These are phyloP conservation scores for Apocheima hispidaria DNA, from an alignment of 2,888 invertebrate species.

Conservation along the genomic window DNA sequence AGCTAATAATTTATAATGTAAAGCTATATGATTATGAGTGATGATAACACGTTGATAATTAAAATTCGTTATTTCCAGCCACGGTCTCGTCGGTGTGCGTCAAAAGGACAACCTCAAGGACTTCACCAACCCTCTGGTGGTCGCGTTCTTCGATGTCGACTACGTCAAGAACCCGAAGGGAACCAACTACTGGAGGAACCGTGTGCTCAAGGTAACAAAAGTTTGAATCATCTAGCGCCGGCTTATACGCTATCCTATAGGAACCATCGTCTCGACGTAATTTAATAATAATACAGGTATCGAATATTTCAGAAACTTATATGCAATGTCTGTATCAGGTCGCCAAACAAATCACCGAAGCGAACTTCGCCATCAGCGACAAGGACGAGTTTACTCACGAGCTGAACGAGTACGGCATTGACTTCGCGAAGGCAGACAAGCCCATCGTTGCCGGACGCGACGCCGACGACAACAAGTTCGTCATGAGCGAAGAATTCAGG, in stretches of 20 bases:
- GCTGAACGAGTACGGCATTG: slow-evolving; percentile 96
- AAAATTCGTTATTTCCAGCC: slow-evolving; percentile 82
- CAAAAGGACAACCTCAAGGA: slow-evolving; percentile 93
- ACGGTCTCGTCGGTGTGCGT: slow-evolving; percentile 97
- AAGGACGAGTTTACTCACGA: slow-evolving; percentile 98
- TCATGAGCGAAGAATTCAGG: slow-evolving; percentile 96
- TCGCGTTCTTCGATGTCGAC: slow-evolving; percentile 97
- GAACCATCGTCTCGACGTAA: background rate
- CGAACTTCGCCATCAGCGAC: slow-evolving; percentile 95
- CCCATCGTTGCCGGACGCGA: slow-evolving; percentile 95
- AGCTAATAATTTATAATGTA: no score
- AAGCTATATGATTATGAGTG: no score
- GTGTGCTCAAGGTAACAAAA: slow-evolving; percentile 91
- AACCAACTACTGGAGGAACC: slow-evolving; percentile 99
- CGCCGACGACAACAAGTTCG: slow-evolving; percentile 94
- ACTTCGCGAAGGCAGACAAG: slow-evolving; percentile 94
- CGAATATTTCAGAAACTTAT: background rate
- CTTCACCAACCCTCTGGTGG: slow-evolving; percentile 95
- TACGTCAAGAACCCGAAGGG: slow-evolving; percentile 98
- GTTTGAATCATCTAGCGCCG: background rate
- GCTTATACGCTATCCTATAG: background rate
- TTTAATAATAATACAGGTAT: no score
- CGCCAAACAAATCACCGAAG: slow-evolving; percentile 89
- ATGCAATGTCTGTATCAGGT: slow-evolving; percentile 74
- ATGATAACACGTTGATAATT: no score